These are phyloP conservation scores for sheep (Ovis aries) DNA, from an alignment of 2,113 vertebrate species.

Conservation along the genomic window DNA sequence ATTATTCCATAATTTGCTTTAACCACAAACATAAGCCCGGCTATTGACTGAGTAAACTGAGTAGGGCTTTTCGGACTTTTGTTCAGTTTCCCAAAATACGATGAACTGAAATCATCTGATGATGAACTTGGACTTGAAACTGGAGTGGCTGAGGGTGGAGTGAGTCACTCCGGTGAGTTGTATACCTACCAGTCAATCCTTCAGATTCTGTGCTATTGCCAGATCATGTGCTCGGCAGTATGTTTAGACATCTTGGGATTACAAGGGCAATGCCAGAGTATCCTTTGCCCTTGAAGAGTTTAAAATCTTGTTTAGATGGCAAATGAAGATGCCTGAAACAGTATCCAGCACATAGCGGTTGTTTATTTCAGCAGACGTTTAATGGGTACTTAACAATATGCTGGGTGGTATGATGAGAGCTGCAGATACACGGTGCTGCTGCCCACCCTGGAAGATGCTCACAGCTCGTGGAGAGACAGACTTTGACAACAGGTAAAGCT, in stretches of 20 bases:
- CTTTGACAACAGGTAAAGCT: not conserved
- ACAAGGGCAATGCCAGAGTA: not conserved
- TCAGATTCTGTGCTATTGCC: not conserved
- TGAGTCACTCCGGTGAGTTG: slow-evolving; percentile 56
- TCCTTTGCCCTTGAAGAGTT: slow-evolving; percentile 24
- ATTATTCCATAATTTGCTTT: slow-evolving; percentile 61
- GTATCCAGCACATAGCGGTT: not conserved
- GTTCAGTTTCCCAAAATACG: slow-evolving; percentile 66
- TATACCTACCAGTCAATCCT: not conserved
- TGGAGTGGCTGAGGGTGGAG: not conserved
- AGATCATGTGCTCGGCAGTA: not conserved
- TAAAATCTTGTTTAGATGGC: not conserved
- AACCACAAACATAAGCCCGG: slow-evolving; percentile 60
- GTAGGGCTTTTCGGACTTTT: slow-evolving; percentile 61
- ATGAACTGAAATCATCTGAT: slow-evolving; percentile 65
- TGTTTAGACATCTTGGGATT: not conserved
- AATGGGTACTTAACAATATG: not conserved
- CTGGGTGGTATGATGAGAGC: not conserved
- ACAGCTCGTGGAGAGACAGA: not conserved
- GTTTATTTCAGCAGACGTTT: not conserved
- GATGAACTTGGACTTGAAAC: slow-evolving; percentile 62
- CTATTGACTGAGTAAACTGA: slow-evolving; percentile 63
- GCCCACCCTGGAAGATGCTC: not conserved
- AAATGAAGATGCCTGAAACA: not conserved
- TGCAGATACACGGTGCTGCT: not conserved